Evolutionary conservation across 1,140 invertebrate genomes (phyloP).

Genomic region (Aphelenchoides besseyi): DNA sequence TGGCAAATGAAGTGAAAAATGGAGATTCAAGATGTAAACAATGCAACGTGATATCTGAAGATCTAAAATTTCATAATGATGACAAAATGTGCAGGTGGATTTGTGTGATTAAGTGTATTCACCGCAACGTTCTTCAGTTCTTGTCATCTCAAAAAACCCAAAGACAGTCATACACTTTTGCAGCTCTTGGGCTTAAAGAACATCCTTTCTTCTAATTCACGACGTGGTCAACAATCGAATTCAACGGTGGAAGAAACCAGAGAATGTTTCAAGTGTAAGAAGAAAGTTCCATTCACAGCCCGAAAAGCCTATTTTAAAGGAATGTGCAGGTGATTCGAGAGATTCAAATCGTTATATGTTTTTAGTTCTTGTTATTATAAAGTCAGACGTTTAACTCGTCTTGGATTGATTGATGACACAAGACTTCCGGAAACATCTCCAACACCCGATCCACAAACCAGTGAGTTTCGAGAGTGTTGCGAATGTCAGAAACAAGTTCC

Average conservation of each 20-base stretch:
- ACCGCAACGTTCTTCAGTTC: too few relatives aligned
- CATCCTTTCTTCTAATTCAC: too few relatives aligned
- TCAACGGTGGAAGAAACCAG: neutral
- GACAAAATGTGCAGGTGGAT: too few relatives aligned
- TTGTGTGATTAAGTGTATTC: too few relatives aligned
- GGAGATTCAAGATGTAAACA: too few relatives aligned
- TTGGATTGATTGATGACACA: neutral
- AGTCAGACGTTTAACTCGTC: neutral
- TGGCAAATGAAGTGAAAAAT: too few relatives aligned
- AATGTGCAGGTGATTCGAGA: neutral
- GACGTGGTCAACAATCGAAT: too few relatives aligned
- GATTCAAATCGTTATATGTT: neutral
- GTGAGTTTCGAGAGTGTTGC: neutral
- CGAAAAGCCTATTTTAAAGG: neutral
- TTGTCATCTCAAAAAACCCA: too few relatives aligned
- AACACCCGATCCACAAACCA: neutral
- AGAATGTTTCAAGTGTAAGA: neutral
- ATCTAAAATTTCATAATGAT: too few relatives aligned
- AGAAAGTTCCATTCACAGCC: neutral
- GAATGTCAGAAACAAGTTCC: neutral
- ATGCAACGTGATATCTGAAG: too few relatives aligned
- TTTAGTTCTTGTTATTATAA: conserved; percentile 9
- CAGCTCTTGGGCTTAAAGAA: too few relatives aligned
- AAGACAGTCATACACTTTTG: too few relatives aligned
- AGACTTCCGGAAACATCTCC: neutral